Evolutionary conservation across 2,888 invertebrate species (phyloP), one percentile per base, ranked within the genome.

Genomic region (Lucinisca nassula): DNA sequence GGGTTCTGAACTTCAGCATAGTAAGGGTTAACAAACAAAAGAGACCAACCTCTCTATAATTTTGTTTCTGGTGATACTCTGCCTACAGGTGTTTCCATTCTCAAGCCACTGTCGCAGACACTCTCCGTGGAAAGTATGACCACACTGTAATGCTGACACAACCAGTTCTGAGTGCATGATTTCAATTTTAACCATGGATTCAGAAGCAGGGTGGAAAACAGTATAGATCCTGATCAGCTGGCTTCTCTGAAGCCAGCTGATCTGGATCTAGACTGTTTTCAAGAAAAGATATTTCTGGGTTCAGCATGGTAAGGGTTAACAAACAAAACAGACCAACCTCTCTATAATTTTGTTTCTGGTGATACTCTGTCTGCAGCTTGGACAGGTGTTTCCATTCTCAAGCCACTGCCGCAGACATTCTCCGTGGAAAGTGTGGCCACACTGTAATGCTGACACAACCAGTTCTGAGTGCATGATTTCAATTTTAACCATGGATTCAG

Each of bases 341-440:
- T 67, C 67, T 2, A 92, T 90, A 30, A 93, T 89, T 27, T 89
- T 83, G 14, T 88, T 89, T 10, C 85, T 75, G 35, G 91, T 93
- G 0, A 95, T 90, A 32, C 87, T 84, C 38, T 89, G 90, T 14
- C 96, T 92, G 81, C 96, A 96, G 79, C 95, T 95, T 2, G 96
- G 96, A 86, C 96, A 96, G 17, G 95, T 94, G n/a, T n/a, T n/a
- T 6, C 92, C 89, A 61, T 87, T 90, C 12, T 91, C 90, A 38
- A 95, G 85, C 94, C 93, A 95, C 77, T 92, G 90, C 73, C 89
- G 89, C 21, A 96, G 86, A 82, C 96, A 96, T 4, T 85, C 90
- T 73, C 92, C 93, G 80, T 96, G 96, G 85, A 95, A 96, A 0
- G 94, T 93, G 85, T 96, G 96, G 6, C 96, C 96, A 91, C 92